Evolutionary conservation across 1,140 invertebrate genomes (phyloP), one percentile per base, ranked within the genome.

Genomic region (Oscheius sp.): DNA sequence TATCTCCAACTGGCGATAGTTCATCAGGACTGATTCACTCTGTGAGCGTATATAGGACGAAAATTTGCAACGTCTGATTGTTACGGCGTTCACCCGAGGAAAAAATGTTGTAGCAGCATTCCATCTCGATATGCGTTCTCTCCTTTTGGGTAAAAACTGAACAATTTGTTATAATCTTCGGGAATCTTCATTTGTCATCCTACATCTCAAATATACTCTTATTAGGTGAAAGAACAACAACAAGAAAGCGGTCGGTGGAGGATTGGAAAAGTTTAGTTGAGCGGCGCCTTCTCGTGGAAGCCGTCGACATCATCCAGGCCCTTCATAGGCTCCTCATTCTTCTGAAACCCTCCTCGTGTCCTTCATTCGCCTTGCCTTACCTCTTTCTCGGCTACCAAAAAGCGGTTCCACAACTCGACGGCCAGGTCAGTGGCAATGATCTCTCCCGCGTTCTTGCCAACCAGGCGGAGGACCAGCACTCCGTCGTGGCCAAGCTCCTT

Each of bases 401-500:
- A 83, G 61, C 66, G 55, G 28, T 72, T 52, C 82, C 83, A 83
- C 15, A 83, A 71, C 20, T 79, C 62, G n/a, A 66, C 77, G 7
- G 84, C 75, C 23, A 83, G 45, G 49, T 83, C 82, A 10, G 82
- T 80, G 36, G 81, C 75, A 38, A 84, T 79, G 26, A 83, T 52
- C 62, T 85, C 82, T 58, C 82, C 82, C 10, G 83, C 82, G 72
- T 83, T 83, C 34, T 77, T 68, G 10, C 82, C 73, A 32, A 83
- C 75, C 18, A 83, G 55, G 20, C 81, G 76, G 3, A 86, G 55
- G 0, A 86, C 64, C 63, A 86, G 83, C 26, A 85, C 76, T 23
- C 85, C 85, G 63, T 86, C 85, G 1, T 73, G 63, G 20, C 80
- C 61, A 20, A 83, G 69, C 45, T 68, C 75, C 23, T 62, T 26